Evolutionary conservation across 2,113 vertebrate genomes (phyloP).

Genomic region (Phocoena phocoena): DNA sequence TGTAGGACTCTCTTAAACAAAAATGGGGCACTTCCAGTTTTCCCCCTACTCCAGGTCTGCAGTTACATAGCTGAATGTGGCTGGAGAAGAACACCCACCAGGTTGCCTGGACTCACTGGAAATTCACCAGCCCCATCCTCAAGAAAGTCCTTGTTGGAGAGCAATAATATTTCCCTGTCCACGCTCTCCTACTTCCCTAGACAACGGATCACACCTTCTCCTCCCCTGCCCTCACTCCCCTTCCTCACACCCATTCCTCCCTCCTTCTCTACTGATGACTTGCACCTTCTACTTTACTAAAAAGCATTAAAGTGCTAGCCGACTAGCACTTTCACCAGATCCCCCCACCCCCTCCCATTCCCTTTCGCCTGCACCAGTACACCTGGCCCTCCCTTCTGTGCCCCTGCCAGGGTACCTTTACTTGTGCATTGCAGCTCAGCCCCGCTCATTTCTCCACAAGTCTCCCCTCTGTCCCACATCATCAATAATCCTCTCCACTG

Average conservation of each 20-base stretch:
- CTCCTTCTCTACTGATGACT: too few relatives aligned
- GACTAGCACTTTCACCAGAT: too few relatives aligned
- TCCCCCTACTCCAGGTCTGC: background rate
- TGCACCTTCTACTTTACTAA: background rate
- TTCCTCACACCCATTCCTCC: background rate
- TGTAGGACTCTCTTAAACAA: background rate
- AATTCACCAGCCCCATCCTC: background rate
- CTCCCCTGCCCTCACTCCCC: background rate
- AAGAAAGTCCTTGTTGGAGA: too few relatives aligned
- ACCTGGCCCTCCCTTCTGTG: background rate
- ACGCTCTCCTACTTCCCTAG: accelerated
- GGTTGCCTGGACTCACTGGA: too few relatives aligned
- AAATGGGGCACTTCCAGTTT: background rate
- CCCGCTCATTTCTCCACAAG: background rate
- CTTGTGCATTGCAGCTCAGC: background rate
- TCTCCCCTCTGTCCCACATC: background rate
- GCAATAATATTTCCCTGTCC: background rate
- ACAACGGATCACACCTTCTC: background rate
- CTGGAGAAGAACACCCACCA: background rate
- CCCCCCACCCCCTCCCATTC: background rate
- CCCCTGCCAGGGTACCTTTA: background rate
- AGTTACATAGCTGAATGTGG: background rate
- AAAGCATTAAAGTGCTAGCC: background rate
- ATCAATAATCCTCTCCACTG: background rate
- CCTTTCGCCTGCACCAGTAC: too few relatives aligned